Conservation (phyloP, 1,140 invertebrate genomes). For the Apis florea region DNA sequence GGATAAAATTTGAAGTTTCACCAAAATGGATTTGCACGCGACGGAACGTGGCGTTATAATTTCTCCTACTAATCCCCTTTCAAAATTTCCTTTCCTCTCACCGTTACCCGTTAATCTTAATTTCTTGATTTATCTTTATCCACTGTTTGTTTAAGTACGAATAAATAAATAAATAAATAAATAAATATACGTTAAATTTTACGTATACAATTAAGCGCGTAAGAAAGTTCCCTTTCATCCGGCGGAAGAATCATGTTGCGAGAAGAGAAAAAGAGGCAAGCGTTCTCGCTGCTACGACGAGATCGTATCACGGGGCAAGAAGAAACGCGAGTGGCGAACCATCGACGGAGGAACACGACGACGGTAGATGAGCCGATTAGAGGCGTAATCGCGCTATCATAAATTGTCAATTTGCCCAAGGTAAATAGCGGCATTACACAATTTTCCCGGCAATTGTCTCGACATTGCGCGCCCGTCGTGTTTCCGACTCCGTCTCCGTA, state of each 20-base stretch:
- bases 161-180: too few species aligned
- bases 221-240: too few species aligned
- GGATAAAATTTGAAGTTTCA: constrained; percentile 73
- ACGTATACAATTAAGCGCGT: too few species aligned
- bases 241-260: too few species aligned
- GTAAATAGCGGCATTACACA: constrained; percentile 32
- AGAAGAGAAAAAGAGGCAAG: background rate
- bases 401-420: constrained; percentile 35
- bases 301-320: background rate
- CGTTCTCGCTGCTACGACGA: too few species aligned
- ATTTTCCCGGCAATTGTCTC: constrained; percentile 27
- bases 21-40: constrained; percentile 70
- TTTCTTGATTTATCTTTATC: too few species aligned
- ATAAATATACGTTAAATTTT: too few species aligned
- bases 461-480: background rate
- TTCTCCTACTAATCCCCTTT: background rate
- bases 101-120: too few species aligned
- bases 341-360: background rate
- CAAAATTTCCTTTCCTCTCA: too few species aligned
- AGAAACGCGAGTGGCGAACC: background rate
- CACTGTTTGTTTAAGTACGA: too few species aligned
- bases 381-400: constrained; percentile 18
- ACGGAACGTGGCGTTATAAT: constrained; percentile 31
- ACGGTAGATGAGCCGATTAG: constrained; percentile 11
- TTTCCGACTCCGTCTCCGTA: background rate